Percentiles rank a stretch among this genome's conserved stretches.
Conservation (phyloP, 2,797 vertebrate species). For the Taeniopygia guttata region DNA sequence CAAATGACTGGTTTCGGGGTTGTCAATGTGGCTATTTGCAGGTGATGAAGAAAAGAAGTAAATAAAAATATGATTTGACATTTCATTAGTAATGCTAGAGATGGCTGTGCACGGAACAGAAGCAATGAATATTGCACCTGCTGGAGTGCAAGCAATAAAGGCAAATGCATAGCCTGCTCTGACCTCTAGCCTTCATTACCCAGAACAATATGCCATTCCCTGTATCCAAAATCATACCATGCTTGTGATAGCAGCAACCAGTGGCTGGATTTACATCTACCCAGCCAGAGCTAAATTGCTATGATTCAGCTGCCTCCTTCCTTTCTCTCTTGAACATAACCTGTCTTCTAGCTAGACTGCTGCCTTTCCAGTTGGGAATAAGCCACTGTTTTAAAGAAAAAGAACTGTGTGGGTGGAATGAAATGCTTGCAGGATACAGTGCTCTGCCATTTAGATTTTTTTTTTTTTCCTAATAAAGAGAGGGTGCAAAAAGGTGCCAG, state of each 20-base stretch:
- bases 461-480: slow-evolving; percentile 16
- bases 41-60: slow-evolving; percentile 42
- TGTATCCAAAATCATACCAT: slow-evolving; percentile 19
- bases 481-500: background rate
- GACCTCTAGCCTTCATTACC: slow-evolving; percentile 58
- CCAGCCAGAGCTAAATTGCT: slow-evolving; percentile 45
- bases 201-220: slow-evolving; percentile 45
- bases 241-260: slow-evolving; percentile 43
- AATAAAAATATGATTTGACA: slow-evolving; percentile 55
- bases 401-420: slow-evolving; percentile 53
- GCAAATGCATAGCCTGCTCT: slow-evolving; percentile 24
- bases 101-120: slow-evolving; percentile 14
- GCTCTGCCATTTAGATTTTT: slow-evolving; percentile 47
- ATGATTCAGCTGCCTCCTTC: slow-evolving; percentile 61
- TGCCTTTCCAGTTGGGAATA: slow-evolving; percentile 68
- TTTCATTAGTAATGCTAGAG: slow-evolving; percentile 54
- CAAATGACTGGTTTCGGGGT: slow-evolving; percentile 5
- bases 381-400: slow-evolving; percentile 61
- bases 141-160: slow-evolving; percentile 52
- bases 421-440: slow-evolving; percentile 46
- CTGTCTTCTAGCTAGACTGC: slow-evolving; percentile 62
- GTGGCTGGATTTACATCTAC: slow-evolving; percentile 55
- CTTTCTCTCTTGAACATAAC: slow-evolving; percentile 57
- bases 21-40: slow-evolving; percentile 26
- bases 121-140: slow-evolving; percentile 57